Evolutionary conservation across 53 echinoderm and acorn worm species (phyloP), one percentile per base, ranked within the genome.

Genomic region (Stichopus horrens): DNA sequence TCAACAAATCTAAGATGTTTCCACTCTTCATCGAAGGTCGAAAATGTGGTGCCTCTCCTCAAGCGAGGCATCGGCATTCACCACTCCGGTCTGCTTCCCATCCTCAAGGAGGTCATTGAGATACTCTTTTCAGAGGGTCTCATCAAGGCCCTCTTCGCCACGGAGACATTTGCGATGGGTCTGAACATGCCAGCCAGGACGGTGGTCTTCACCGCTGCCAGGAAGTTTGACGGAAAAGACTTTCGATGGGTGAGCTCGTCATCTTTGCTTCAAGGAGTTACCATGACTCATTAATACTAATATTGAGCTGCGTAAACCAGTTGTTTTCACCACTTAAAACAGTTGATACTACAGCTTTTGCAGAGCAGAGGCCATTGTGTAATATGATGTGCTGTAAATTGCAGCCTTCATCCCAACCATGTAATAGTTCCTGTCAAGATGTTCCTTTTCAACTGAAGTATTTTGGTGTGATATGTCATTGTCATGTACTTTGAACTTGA

Each of bases 151-250:
- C 89, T 98, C n/a, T 98, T 98, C 89, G 98, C 98, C 18, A 98
- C 98, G 0, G 98, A 98, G 92, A 98, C 98, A 23, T 98, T 98
- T 71, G 98, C 98, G 79, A 98, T 98, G 98, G 98, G 98, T 3
- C 94, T 98, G 18, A 98, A 98, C 93, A 98, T 98, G 98, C 98
- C 98, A 10, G 98, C 98, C 83, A 94, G 98, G 89, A 98, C 98
- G 6, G 98, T 98, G 74, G 93, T 98, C 88, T 98, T 98, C 90
- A 98, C 98, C 57, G 95, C 93, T 60, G 91, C 98, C 9, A 91
- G 98, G 89, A 98, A 98, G 90, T 98, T 95, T 94, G 98, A 98
- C 58, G 98, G 98, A 82, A 95, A 94, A 74, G 94, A 91, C 4
- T 98, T 98, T 93, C 90, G 98, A 95, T 98, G 98, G 98, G 98